phyloP scores from a whole-genome alignment of 2,888 invertebrate genomes.

The Prosapia bicincta region DNA sequence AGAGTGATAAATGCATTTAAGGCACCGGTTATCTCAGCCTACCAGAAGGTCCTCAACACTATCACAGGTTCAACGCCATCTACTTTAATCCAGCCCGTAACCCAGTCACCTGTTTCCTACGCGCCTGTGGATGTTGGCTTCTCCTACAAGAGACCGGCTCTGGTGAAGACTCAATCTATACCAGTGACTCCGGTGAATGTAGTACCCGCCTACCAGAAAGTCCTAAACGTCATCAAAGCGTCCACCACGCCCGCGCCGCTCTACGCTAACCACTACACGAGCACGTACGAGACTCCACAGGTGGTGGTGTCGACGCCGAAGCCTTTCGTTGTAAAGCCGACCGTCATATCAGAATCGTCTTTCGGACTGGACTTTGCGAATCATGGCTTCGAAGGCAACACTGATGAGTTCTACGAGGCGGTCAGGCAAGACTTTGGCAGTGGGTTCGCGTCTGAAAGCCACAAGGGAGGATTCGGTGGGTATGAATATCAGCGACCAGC shows the following conservation, averaged over 20 bases:
- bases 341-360: slow-evolving; percentile 13
- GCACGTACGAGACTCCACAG: slow-evolving; percentile 13
- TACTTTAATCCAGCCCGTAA: slow-evolving; percentile 9
- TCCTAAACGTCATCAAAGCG: slow-evolving; percentile 24
- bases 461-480: slow-evolving; percentile 8
- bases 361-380: slow-evolving; percentile 10
- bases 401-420: slow-evolving; percentile 24
- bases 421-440: slow-evolving; percentile 25
- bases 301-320: slow-evolving; percentile 15
- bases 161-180: slow-evolving; percentile 28
- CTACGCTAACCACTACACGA: slow-evolving; percentile 27
- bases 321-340: slow-evolving; percentile 12
- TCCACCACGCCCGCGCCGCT: slow-evolving; percentile 16
- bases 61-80: slow-evolving; percentile 23
- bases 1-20: slow-evolving; percentile 23
- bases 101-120: slow-evolving; percentile 19
- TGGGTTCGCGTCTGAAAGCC: slow-evolving; percentile 7
- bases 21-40: slow-evolving; percentile 25
- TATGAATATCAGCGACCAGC: slow-evolving; percentile 12
- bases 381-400: slow-evolving; percentile 14
- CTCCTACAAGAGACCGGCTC: slow-evolving; percentile 30
- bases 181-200: slow-evolving; percentile 23
- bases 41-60: slow-evolving; percentile 24
- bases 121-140: slow-evolving; percentile 24
- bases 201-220: slow-evolving; percentile 27